Evolutionary conservation across 2,797 vertebrate species (phyloP).

Genomic region (Tauraco hartlaubi): DNA sequence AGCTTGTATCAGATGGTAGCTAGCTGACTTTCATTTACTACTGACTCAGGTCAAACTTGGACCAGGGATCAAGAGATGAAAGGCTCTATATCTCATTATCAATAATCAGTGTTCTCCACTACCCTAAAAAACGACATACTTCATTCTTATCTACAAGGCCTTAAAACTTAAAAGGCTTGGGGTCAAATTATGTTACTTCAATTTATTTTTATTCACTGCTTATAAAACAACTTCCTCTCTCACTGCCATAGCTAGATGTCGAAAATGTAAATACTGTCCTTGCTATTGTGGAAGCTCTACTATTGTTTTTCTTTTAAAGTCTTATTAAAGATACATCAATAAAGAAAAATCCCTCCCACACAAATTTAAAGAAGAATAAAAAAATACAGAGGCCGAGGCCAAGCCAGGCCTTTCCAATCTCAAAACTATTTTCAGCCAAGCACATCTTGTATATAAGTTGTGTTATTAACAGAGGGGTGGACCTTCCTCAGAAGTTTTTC

Average conservation of each 20-base stretch:
- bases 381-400: background rate
- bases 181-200: slow-evolving; percentile 52
- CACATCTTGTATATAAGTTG: background rate
- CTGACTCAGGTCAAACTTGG: slow-evolving; percentile 58
- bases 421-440: background rate
- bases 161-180: slow-evolving; percentile 57
- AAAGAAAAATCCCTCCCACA: background rate
- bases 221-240: slow-evolving; percentile 53
- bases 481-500: background rate
- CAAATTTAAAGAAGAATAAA: background rate
- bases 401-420: background rate
- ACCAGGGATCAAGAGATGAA: slow-evolving; percentile 68
- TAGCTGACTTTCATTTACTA: slow-evolving; percentile 61
- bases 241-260: background rate
- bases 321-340: background rate
- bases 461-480: background rate
- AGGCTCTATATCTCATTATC: slow-evolving; percentile 55
- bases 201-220: slow-evolving; percentile 60
- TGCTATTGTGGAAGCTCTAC: background rate
- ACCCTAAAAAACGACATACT: slow-evolving; percentile 19
- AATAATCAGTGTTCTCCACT: slow-evolving; percentile 38
- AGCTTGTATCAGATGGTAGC: slow-evolving; percentile 49
- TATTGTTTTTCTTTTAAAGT: background rate
- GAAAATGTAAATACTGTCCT: slow-evolving; percentile 25
- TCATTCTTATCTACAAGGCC: slow-evolving; percentile 60